Percentiles rank a stretch among this genome's conserved stretches.
phyloP scores from a whole-genome alignment of 1,140 invertebrate genomes.

The Ladona fulva region DNA sequence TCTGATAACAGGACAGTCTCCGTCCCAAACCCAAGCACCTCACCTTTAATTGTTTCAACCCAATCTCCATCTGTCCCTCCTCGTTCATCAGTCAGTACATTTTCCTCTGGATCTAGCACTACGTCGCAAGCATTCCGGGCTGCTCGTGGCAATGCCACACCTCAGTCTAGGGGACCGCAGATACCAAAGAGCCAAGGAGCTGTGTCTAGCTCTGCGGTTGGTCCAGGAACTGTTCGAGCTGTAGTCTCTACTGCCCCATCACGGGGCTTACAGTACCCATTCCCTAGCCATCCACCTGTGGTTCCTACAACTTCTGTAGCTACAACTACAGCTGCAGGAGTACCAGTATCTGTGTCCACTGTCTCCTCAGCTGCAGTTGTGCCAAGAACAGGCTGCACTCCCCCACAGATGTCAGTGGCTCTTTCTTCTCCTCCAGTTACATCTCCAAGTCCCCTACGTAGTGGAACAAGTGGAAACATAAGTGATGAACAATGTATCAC shows the following conservation, averaged over 20 bases:
- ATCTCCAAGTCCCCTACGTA: background rate
- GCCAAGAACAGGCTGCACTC: conserved; percentile 1
- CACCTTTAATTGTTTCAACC: background rate
- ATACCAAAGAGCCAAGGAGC: background rate
- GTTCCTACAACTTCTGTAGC: conserved; percentile 31
- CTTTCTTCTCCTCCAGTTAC: background rate
- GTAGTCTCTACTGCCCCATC: conserved; percentile 21
- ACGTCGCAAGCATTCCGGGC: background rate
- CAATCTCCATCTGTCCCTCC: background rate
- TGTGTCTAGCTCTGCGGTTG: conserved; percentile 20
- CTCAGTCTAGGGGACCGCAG: background rate
- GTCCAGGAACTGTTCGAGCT: conserved; percentile 27
- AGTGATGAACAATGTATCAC: conserved; percentile 9
- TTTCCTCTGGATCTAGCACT: background rate
- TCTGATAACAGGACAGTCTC: conserved; percentile 1
- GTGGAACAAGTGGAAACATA: background rate
- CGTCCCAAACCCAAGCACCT: background rate
- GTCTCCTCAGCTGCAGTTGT: background rate
- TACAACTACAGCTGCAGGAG: conserved; percentile 23
- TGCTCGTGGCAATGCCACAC: background rate
- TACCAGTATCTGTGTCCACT: conserved; percentile 17
- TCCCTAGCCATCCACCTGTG: conserved; percentile 63
- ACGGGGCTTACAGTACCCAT: conserved; percentile 69
- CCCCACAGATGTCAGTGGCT: background rate
- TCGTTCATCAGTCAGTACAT: background rate